Evolutionary conservation across 2,888 invertebrate genomes (phyloP).

Genomic region (Volucella bombylans): DNA sequence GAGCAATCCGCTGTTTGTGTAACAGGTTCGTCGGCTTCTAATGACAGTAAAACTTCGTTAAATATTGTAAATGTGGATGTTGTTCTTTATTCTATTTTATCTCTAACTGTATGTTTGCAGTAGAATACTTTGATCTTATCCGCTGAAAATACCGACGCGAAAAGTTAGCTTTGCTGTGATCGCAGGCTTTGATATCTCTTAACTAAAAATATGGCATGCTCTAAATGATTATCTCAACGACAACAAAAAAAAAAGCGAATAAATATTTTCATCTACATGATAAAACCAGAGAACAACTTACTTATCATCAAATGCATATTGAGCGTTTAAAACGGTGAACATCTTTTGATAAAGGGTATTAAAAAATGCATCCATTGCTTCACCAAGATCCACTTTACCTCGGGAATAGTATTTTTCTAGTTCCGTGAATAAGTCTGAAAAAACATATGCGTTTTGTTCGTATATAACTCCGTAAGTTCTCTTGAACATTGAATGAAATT

Average conservation of each 20-base stretch:
- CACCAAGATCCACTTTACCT: conserved; percentile 92
- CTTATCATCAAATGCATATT: conserved; percentile 94
- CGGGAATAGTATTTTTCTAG: conserved; percentile 94
- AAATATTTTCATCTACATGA: conserved; percentile 8
- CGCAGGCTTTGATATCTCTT: conserved; percentile 9
- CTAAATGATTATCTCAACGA: neutral
- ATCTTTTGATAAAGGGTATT: conserved; percentile 95
- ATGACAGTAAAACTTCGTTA: conserved; percentile 33
- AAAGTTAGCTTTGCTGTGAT: conserved; percentile 13
- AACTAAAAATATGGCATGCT: conserved; percentile 6
- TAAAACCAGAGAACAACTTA: conserved; percentile 83
- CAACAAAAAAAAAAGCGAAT: conserved; percentile 8
- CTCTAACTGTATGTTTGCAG: conserved; percentile 18
- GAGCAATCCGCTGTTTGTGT: conserved; percentile 2
- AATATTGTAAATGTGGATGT: conserved; percentile 39
- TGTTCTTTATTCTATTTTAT: conserved; percentile 58
- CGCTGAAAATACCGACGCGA: conserved; percentile 19
- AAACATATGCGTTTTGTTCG: conserved; percentile 95
- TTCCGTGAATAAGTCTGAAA: conserved; percentile 94
- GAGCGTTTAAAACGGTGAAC: conserved; percentile 97
- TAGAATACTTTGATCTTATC: conserved; percentile 53
- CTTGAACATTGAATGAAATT: conserved; percentile 97
- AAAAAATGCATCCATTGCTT: conserved; percentile 96
- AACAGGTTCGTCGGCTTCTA: conserved; percentile 54
- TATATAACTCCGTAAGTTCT: conserved; percentile 97